Evolutionary conservation across 1,140 invertebrate genomes (phyloP).

Genomic region (Spodoptera frugiperda): DNA sequence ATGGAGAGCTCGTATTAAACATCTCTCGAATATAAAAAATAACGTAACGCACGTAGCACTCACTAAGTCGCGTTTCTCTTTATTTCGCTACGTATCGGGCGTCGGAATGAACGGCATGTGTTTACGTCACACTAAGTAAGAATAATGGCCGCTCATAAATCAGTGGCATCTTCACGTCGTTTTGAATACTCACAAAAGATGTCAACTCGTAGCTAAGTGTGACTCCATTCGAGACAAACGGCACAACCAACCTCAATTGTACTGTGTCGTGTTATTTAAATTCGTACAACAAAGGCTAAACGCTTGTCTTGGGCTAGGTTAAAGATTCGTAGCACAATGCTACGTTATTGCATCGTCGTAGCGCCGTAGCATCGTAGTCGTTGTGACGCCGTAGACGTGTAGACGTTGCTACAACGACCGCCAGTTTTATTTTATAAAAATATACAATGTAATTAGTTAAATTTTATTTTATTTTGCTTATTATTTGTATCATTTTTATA

Average conservation of each 20-base stretch:
- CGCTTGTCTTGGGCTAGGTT: neutral
- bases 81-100: conserved; percentile 36
- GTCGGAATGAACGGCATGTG: conserved; percentile 66
- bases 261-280: conserved; percentile 29
- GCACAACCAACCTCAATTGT: conserved; percentile 32
- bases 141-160: conserved; percentile 72
- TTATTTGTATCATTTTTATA: too few species aligned
- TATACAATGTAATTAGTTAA: too few species aligned
- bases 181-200: conserved; percentile 70
- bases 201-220: conserved; percentile 57
- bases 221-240: conserved; percentile 55
- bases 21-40: conserved; percentile 39
- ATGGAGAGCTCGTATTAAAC: conserved; percentile 35
- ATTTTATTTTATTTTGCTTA: too few species aligned
- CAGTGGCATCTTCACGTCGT: conserved; percentile 68
- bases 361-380: neutral
- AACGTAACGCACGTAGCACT: conserved; percentile 25
- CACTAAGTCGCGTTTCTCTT: conserved; percentile 26
- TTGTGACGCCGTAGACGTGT: neutral
- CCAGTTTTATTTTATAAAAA: neutral
- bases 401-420: conserved; percentile 16
- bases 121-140: conserved; percentile 71
- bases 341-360: conserved; percentile 20
- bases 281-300: conserved; percentile 27
- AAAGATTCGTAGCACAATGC: conserved; percentile 29